Conservation (phyloP, 2,888 invertebrate genomes). For the Synergus gifuensis region DNA sequence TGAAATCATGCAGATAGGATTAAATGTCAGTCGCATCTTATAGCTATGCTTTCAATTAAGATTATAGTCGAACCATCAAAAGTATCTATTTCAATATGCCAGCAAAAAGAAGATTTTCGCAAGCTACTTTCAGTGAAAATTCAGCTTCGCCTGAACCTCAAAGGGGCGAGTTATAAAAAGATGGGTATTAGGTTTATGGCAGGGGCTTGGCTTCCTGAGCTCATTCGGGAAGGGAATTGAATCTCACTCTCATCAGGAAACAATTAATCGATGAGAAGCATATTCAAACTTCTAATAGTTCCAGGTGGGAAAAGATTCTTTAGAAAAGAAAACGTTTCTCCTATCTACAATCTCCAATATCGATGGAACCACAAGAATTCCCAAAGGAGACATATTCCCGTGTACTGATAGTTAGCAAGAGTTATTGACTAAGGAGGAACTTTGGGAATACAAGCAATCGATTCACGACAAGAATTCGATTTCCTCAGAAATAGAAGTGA, state of each 20-base stretch:
- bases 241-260: slow-evolving; percentile 23
- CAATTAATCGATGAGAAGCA: slow-evolving; percentile 27
- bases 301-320: not conserved
- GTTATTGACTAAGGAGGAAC: slow-evolving; percentile 23
- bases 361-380: slow-evolving; percentile 4
- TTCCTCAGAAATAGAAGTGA: slow-evolving; percentile 4
- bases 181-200: slow-evolving; percentile 29
- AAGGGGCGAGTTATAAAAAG: slow-evolving; percentile 19
- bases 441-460: slow-evolving; percentile 8
- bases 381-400: not conserved
- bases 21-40: not conserved
- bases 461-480: slow-evolving; percentile 32
- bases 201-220: slow-evolving; percentile 26
- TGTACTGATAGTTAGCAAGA: slow-evolving; percentile 29
- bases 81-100: not conserved
- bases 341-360: slow-evolving; percentile 1
- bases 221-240: slow-evolving; percentile 25
- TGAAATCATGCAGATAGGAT: not conserved
- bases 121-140: slow-evolving; percentile 17
- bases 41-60: not conserved
- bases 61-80: not conserved
- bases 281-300: slow-evolving; percentile 1
- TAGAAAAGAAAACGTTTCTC: not conserved
- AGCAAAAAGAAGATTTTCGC: not conserved
- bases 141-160: slow-evolving; percentile 2